These are phyloP conservation scores for Lasioglossum morio DNA, from an alignment of 2,888 invertebrate species.

Conservation along the genomic window DNA sequence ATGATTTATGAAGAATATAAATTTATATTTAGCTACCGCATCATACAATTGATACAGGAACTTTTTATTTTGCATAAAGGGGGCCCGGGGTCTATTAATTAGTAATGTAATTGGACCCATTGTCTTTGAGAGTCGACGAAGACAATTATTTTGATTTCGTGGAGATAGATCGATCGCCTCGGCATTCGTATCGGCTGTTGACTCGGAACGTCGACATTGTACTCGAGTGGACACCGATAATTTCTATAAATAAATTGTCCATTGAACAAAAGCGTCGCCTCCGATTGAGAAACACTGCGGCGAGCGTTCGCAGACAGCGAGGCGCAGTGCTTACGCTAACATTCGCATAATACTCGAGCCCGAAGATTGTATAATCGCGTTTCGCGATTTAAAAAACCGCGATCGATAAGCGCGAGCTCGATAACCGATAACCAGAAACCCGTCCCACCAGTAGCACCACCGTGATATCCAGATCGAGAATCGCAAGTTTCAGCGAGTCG, in stretches of 20 bases:
- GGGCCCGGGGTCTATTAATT: no score
- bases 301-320: neutral
- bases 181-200: neutral
- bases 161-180: neutral
- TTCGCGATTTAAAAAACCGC: slow-evolving; percentile 67
- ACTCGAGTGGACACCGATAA: neutral
- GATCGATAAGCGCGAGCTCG: slow-evolving; percentile 59
- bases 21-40: no score
- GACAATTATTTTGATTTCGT: neutral
- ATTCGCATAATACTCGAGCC: slow-evolving; percentile 65
- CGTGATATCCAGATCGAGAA: neutral
- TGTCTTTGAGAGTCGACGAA: neutral
- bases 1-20: no score
- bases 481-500: neutral
- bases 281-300: neutral
- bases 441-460: neutral
- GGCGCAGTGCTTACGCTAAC: slow-evolving; percentile 12
- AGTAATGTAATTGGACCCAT: no score
- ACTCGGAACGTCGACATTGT: neutral
- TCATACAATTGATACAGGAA: no score
- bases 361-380: slow-evolving; percentile 73
- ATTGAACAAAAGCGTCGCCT: neutral
- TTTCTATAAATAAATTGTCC: slow-evolving; percentile 2
- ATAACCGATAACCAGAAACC: slow-evolving; percentile 59
- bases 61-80: no score